These are phyloP conservation scores for Altica lythri DNA, from an alignment of 2,888 invertebrate genomes.

Conservation along the genomic window DNA sequence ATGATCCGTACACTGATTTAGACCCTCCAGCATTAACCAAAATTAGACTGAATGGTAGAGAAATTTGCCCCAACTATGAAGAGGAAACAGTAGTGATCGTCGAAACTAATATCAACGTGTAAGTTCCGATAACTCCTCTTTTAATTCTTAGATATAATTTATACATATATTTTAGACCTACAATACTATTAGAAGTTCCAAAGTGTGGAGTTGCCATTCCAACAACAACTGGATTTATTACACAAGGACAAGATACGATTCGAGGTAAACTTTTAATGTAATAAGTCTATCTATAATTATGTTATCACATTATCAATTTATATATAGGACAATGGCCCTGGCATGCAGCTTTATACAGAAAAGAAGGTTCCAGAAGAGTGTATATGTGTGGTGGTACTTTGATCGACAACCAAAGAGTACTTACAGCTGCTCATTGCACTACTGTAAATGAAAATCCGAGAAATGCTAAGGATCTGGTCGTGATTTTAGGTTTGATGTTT, in stretches of 20 bases:
- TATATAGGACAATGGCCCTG: neutral
- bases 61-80: conserved; percentile 58
- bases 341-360: neutral
- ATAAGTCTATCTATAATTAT: neutral
- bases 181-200: conserved; percentile 12
- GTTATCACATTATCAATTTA: neutral
- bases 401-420: neutral
- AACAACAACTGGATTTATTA: neutral
- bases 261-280: neutral
- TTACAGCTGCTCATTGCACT: neutral
- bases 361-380: neutral
- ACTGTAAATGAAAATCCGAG: neutral
- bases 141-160: neutral
- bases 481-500: conserved; percentile 24
- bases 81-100: conserved; percentile 14
- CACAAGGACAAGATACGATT: neutral
- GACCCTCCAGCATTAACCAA: conserved; percentile 58
- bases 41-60: conserved; percentile 63
- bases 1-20: conserved; percentile 57
- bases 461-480: neutral
- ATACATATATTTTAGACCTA: conserved; percentile 16
- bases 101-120: conserved; percentile 14
- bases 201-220: neutral
- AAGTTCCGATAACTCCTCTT: conserved; percentile 21
- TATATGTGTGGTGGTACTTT: neutral